phyloP scores from a whole-genome alignment of 2,797 vertebrate species.

The Coregonus ussuriensis region DNA sequence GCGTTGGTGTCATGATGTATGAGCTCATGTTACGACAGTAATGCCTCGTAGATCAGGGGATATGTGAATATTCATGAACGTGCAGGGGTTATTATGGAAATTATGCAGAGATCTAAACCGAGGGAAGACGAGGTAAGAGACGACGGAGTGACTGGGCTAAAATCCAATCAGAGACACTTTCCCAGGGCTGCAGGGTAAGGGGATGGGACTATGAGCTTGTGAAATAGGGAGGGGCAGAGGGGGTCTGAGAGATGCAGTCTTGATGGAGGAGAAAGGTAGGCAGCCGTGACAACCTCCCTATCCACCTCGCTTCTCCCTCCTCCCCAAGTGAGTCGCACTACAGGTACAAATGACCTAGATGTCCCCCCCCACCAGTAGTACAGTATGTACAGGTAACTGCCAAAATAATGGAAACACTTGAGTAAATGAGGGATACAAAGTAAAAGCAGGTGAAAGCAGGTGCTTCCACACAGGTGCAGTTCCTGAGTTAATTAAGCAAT shows the following conservation, averaged over 20 bases:
- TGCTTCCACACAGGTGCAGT: too few relatives aligned
- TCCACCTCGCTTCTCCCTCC: not conserved
- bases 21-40: not conserved
- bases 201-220: not conserved
- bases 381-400: too few relatives aligned
- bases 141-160: too few relatives aligned
- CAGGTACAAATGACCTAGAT: not conserved
- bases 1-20: conserved; percentile 23
- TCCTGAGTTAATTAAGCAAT: too few relatives aligned
- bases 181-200: too few relatives aligned
- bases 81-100: not conserved
- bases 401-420: too few relatives aligned
- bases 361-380: not conserved
- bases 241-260: not conserved
- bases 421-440: too few relatives aligned
- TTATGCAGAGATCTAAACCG: not conserved
- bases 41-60: not conserved
- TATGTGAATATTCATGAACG: not conserved
- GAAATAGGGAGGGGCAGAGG: not conserved
- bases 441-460: too few relatives aligned
- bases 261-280: not conserved
- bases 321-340: not conserved
- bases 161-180: not conserved
- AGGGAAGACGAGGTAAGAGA: not conserved
- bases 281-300: not conserved